Evolutionary conservation across 2,113 vertebrate genomes (phyloP).

Genomic region (Cyprinodon tularosa): DNA sequence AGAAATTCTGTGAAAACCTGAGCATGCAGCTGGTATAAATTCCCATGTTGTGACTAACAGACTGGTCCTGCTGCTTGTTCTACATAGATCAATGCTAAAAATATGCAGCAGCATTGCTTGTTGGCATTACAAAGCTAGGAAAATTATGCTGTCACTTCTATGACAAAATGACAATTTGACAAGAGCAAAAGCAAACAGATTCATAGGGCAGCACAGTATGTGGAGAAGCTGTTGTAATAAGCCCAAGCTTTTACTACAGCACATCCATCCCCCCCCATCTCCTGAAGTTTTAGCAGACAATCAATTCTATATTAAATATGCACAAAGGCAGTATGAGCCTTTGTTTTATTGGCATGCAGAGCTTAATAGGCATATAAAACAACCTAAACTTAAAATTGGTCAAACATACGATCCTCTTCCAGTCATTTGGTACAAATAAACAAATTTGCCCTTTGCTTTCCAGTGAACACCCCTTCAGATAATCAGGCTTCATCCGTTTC

Average conservation of each 20-base stretch:
- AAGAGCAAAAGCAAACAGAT: background rate
- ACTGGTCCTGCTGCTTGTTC: slow-evolving; percentile 1
- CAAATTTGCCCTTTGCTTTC: background rate
- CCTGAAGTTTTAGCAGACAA: background rate
- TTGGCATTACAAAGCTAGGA: background rate
- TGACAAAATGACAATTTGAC: background rate
- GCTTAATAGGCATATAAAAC: background rate
- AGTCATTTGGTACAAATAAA: no score
- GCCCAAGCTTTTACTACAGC: background rate
- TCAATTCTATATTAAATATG: background rate
- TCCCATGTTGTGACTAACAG: background rate
- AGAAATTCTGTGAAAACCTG: background rate
- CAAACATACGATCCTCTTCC: no score
- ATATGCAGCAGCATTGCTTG: background rate
- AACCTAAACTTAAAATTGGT: background rate
- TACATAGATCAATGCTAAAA: background rate
- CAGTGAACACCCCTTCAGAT: background rate
- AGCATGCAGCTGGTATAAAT: background rate
- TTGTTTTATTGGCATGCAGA: background rate
- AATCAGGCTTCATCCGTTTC: background rate
- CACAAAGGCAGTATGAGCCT: background rate
- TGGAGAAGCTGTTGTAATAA: background rate
- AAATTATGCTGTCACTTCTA: background rate
- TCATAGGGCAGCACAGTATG: background rate
- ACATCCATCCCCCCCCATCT: background rate